These are phyloP conservation scores for Bombus impatiens DNA, from an alignment of 1,140 invertebrate genomes.

Conservation along the genomic window DNA sequence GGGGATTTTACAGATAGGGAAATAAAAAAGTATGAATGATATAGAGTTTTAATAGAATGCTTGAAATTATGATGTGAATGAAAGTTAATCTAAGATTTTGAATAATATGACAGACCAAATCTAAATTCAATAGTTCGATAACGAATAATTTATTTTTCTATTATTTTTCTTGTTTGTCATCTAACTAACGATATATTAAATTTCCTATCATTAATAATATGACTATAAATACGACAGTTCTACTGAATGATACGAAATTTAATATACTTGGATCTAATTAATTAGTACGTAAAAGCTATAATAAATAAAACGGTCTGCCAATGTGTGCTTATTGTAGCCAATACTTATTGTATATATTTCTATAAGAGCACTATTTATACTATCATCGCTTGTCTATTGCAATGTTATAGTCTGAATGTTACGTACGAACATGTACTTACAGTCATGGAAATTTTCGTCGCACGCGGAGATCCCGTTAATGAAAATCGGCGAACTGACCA, in stretches of 20 bases:
- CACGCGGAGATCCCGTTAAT: constrained; percentile 8
- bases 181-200: background rate
- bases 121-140: background rate
- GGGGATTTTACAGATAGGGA: background rate
- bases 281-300: too few species aligned
- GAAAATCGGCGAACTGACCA: constrained; percentile 34
- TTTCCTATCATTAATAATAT: too few species aligned
- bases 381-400: constrained; percentile 54
- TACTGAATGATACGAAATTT: too few species aligned
- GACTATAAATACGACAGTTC: too few species aligned
- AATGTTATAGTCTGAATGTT: constrained; percentile 10
- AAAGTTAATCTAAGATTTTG: background rate
- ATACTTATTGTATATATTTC: constrained; percentile 35
- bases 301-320: too few species aligned
- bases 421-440: background rate
- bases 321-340: too few species aligned
- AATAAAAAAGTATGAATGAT: background rate
- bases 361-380: constrained; percentile 59
- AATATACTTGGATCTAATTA: too few species aligned
- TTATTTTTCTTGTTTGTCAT: background rate
- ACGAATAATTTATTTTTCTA: background rate
- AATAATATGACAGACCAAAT: background rate
- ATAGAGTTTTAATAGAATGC: background rate
- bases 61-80: background rate
- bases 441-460: constrained; percentile 35